Evolutionary conservation across 2,113 vertebrate genomes (phyloP).

Genomic region (Chaetops frenatus): DNA sequence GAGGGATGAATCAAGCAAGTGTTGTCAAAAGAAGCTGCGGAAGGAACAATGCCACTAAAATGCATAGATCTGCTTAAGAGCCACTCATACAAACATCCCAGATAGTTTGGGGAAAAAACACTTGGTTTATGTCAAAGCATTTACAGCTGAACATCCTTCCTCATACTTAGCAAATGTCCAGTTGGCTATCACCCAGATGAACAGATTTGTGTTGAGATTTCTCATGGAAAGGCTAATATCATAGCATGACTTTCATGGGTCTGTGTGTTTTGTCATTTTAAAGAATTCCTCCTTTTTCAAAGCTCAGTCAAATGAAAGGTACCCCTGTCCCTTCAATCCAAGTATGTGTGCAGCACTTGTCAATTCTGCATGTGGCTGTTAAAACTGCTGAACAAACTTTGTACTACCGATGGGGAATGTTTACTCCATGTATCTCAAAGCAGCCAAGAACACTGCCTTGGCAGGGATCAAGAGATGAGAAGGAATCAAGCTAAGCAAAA

Average conservation of each 20-base stretch:
- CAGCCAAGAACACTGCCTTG: neutral
- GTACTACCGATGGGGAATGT: neutral
- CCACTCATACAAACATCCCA: neutral
- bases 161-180: slow-evolving; percentile 3
- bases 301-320: neutral
- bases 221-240: neutral
- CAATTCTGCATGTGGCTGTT: neutral
- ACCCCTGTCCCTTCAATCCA: neutral
- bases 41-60: neutral
- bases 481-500: neutral
- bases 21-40: neutral
- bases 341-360: neutral
- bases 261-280: neutral
- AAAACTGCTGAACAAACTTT: neutral
- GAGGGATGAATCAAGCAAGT: neutral
- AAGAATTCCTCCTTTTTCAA: neutral
- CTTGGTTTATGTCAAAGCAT: slow-evolving; percentile 42
- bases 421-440: neutral
- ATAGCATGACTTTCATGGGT: neutral
- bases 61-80: neutral
- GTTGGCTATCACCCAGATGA: slow-evolving; percentile 13
- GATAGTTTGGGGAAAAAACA: neutral
- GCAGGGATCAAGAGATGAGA: neutral
- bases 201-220: neutral
- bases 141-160: neutral